Evolutionary conservation across 2,888 invertebrate species (phyloP).

Genomic region (Synergus itoensis): DNA sequence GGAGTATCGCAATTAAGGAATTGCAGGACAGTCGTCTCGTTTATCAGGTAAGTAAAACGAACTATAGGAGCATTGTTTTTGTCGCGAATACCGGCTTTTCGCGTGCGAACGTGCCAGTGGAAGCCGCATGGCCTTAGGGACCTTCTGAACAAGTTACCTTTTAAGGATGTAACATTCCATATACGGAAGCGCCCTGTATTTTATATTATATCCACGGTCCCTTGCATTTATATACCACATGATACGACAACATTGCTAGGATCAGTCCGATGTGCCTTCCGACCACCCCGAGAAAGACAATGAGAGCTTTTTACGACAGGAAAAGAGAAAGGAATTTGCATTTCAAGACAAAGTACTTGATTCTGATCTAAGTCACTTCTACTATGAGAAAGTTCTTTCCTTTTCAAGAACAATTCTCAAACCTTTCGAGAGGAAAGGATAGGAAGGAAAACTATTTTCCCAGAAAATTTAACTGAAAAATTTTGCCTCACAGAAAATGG

Average conservation of each 20-base stretch:
- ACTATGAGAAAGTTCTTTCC: slow-evolving; percentile 24
- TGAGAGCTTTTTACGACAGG: slow-evolving; percentile 22
- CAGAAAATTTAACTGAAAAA: neutral
- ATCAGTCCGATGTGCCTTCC: slow-evolving; percentile 2
- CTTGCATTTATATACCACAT: slow-evolving; percentile 14
- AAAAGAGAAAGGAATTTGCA: slow-evolving; percentile 27
- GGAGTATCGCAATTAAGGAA: neutral
- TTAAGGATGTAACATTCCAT: slow-evolving; percentile 65
- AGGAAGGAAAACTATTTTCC: neutral
- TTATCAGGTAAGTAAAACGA: neutral
- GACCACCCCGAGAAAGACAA: slow-evolving; percentile 30
- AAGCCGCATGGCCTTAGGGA: slow-evolving; percentile 48
- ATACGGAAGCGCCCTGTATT: slow-evolving; percentile 58
- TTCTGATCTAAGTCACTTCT: slow-evolving; percentile 7
- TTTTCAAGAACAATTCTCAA: slow-evolving; percentile 16
- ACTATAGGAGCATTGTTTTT: slow-evolving; percentile 40
- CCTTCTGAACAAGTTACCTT: slow-evolving; percentile 66
- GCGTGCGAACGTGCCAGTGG: slow-evolving; percentile 42
- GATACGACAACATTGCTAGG: slow-evolving; percentile 19
- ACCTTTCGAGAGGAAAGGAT: neutral
- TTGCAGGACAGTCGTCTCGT: neutral
- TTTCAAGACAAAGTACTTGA: slow-evolving; percentile 30
- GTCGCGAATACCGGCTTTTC: slow-evolving; percentile 46
- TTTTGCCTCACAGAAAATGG: no score
- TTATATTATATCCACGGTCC: slow-evolving; percentile 13